Conservation (phyloP, 2,113 vertebrate species). For the Sphyrna mokarran region DNA sequence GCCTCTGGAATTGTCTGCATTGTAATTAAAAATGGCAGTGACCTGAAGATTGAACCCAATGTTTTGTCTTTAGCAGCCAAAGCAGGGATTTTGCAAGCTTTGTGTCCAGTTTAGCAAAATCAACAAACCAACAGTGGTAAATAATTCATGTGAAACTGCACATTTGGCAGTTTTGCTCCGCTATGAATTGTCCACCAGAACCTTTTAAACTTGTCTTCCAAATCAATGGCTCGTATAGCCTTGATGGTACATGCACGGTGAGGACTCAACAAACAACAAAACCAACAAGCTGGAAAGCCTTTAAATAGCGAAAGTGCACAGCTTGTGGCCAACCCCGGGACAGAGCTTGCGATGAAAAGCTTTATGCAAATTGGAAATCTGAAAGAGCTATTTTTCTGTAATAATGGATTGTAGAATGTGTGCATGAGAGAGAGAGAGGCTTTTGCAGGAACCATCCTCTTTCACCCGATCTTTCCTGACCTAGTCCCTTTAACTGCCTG, state of each 20-base stretch:
- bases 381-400: background rate
- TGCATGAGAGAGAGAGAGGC: background rate
- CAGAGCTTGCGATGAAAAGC: background rate
- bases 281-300: too few relatives aligned
- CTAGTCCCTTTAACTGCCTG: background rate
- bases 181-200: background rate
- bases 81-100: too few relatives aligned
- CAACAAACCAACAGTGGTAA: background rate
- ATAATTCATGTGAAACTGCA: background rate
- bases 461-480: too few relatives aligned
- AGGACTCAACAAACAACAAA: too few relatives aligned
- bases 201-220: background rate
- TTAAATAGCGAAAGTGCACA: too few relatives aligned
- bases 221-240: background rate
- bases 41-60: too few relatives aligned
- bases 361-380: background rate
- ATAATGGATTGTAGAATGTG: background rate
- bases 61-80: too few relatives aligned
- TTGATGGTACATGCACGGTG: too few relatives aligned
- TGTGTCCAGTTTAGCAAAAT: too few relatives aligned
- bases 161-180: background rate
- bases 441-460: background rate
- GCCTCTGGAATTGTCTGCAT: too few relatives aligned
- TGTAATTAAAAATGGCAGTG: too few relatives aligned
- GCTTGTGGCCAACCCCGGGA: too few relatives aligned